Evolutionary conservation across 2,888 invertebrate genomes (phyloP), one percentile per base, ranked within the genome.

Genomic region (Pollenia angustigena): DNA sequence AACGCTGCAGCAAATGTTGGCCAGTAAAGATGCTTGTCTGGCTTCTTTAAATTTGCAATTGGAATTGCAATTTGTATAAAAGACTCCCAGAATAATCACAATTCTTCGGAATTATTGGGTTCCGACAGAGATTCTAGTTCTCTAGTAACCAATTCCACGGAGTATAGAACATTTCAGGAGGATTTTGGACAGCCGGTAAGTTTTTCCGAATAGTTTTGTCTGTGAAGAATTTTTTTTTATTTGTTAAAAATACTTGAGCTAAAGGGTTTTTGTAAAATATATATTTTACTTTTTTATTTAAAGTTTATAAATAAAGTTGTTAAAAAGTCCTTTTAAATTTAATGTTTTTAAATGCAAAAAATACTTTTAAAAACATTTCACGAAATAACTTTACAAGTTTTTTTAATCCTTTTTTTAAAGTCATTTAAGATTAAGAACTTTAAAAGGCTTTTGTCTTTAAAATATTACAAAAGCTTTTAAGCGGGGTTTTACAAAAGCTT

Each of bases 101-200:
- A 80, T 16, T 81, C 79, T 10, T 16, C 76, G 9, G 87, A 91
- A 88, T 88, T 90, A 11, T 91, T 91, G 18, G 87, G 87, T n/a
- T 93, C 93, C 0, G 92, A 92, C 0, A 88, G 93, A 44, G 93
- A 93, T 81, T 92, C 92, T 3, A 92, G 91, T 74, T 93, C 93
- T 10, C 83, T 93, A 76, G 89, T 92, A 48, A 93, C 93, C 11
- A 93, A 89, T 68, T 93, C 96, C 11, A 96, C 96, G 42, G 96
- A 96, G 88, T 96, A 96, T 91, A 95, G 95, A 91, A 96, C 96
- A 18, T 94, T 96, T 78, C 95, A 96, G 90, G 96, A 96, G 89
- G 95, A 96, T 85, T 96, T 95, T 91, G 95, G 95, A 71, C 94
- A 93, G 78, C 96, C 96, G 94, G 97, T 97, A 90, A 90, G 56